Percentiles rank a stretch among this genome's conserved stretches.
Evolutionary conservation across 1,140 invertebrate species (phyloP).

Genomic region (Zaprionus inermis): DNA sequence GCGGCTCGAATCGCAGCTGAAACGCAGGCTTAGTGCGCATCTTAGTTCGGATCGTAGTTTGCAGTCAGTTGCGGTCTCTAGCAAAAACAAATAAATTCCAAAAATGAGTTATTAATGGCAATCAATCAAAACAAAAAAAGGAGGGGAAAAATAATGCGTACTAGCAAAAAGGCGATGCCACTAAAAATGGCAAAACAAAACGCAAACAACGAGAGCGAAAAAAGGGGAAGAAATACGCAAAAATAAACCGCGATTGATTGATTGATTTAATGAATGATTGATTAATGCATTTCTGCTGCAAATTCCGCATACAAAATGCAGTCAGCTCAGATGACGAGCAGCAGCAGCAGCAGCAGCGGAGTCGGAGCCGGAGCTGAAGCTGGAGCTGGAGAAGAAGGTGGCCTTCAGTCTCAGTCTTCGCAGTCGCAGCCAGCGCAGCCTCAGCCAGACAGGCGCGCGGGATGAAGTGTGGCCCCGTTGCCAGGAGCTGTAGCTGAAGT

Average conservation of each 20-base stretch:
- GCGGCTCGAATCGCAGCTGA: background rate
- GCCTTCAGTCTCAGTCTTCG: slow-evolving; percentile 68
- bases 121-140: slow-evolving; percentile 66
- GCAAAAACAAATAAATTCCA: slow-evolving; percentile 71
- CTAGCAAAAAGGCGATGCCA: slow-evolving; percentile 35
- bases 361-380: slow-evolving; percentile 33
- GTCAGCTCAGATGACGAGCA: slow-evolving; percentile 23
- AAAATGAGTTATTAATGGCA: slow-evolving; percentile 82
- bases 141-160: slow-evolving; percentile 50
- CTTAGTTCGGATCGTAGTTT: background rate
- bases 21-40: background rate
- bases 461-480: slow-evolving; percentile 8
- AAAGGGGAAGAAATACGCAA: slow-evolving; percentile 15
- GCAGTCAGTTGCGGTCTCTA: background rate
- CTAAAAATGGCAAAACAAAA: slow-evolving; percentile 1
- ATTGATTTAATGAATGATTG: slow-evolving; percentile 83
- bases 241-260: slow-evolving; percentile 72
- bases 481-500: slow-evolving; percentile 35
- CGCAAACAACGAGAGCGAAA: slow-evolving; percentile 10
- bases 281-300: slow-evolving; percentile 82
- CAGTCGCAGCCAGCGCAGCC: slow-evolving; percentile 41
- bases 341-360: slow-evolving; percentile 27
- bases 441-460: slow-evolving; percentile 64
- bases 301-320: slow-evolving; percentile 79
- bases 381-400: slow-evolving; percentile 47